A percentile compares a stretch with the other conserved stretches of the same genome.
Conservation (phyloP, 2,797 vertebrate genomes). For the Ctenosaura bakeri region DNA sequence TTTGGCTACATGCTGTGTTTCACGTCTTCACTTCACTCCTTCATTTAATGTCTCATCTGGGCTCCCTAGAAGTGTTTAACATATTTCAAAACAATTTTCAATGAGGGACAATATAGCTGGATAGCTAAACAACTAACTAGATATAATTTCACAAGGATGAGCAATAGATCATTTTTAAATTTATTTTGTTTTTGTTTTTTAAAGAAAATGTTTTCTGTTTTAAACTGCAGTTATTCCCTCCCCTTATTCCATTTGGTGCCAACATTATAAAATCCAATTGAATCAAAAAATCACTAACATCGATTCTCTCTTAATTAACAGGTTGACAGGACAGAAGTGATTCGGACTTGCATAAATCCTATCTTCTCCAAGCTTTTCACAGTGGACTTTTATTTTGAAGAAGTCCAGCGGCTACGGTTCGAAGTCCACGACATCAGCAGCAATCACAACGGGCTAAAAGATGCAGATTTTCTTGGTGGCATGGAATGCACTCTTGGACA, state of each 20-base stretch:
- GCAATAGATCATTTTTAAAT: neutral
- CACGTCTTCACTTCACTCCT: neutral
- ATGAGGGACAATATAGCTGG: neutral
- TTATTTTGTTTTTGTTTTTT: neutral
- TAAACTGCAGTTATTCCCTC: neutral
- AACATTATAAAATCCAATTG: neutral
- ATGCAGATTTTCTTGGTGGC: constrained; percentile 94
- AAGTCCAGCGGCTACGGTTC: constrained; percentile 94
- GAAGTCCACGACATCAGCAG: constrained; percentile 98
- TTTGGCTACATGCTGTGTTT: neutral
- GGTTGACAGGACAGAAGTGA: constrained; percentile 98
- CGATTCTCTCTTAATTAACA: constrained; percentile 71
- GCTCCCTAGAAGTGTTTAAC: neutral
- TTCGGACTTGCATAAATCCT: constrained; percentile 94
- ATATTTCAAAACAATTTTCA: neutral
- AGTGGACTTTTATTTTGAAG: constrained; percentile 98
- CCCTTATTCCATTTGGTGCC: neutral
- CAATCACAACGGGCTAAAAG: constrained; percentile 95
- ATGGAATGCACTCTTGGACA: constrained; percentile 98
- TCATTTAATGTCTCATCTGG: neutral
- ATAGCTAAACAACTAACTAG: neutral
- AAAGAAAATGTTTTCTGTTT: neutral
- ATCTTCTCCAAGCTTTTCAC: constrained; percentile 97
- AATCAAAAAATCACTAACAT: constrained; percentile 12
- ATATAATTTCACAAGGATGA: neutral